A percentile compares a stretch with the other conserved stretches of the same genome.
These are phyloP conservation scores for Pteropus alecto DNA, from an alignment of 2,113 vertebrate species.

Conservation along the genomic window DNA sequence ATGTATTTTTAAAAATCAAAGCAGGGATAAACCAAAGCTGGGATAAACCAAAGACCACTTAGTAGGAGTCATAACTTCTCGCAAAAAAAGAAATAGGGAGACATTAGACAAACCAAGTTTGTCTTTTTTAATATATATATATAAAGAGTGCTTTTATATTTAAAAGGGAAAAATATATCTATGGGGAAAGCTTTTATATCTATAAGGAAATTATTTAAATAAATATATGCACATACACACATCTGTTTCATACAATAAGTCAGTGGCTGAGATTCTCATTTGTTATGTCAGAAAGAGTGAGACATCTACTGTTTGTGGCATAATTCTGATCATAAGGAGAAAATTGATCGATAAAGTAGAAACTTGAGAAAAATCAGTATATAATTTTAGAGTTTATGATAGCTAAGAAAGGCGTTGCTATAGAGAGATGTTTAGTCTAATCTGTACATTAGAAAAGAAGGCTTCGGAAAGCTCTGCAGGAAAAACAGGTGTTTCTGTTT, in stretches of 20 bases:
- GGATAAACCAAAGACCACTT: not conserved
- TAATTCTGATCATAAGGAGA: conserved; percentile 14
- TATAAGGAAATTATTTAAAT: not conserved
- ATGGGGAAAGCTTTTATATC: no score
- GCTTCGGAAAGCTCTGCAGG: not conserved
- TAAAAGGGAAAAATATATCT: not conserved
- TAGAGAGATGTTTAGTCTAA: not conserved
- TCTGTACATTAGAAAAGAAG: not conserved
- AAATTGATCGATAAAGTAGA: conserved; percentile 9
- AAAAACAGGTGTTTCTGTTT: conserved; percentile 14
- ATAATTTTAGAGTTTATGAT: conserved; percentile 3
- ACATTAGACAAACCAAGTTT: not conserved
- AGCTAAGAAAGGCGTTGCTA: not conserved
- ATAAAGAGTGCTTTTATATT: not conserved
- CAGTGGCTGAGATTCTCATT: not conserved
- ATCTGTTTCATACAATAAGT: not conserved
- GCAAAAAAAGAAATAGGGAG: not conserved
- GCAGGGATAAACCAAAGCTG: not conserved
- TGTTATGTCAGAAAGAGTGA: not conserved
- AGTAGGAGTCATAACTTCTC: not conserved
- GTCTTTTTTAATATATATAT: no score
- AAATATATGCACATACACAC: not conserved
- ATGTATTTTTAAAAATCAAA: not conserved
- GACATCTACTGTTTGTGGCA: not conserved
- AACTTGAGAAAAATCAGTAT: not conserved